phyloP scores from a whole-genome alignment of 2,113 vertebrate genomes.

The Nanorana parkeri region DNA sequence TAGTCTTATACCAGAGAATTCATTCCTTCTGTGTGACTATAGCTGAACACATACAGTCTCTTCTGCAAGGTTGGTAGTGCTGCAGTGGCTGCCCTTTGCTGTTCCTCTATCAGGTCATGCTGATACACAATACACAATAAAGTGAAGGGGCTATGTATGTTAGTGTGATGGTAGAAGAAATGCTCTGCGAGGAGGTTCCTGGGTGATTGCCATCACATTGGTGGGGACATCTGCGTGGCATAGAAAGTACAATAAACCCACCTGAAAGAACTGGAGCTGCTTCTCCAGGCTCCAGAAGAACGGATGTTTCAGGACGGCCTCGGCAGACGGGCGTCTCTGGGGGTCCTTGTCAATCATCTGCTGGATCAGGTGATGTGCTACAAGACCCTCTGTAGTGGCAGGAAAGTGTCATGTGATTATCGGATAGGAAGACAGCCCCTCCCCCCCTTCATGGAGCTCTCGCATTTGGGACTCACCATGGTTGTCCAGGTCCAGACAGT shows the following conservation, averaged over 20 bases:
- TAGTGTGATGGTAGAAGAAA: too few relatives aligned
- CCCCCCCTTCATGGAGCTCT: background rate
- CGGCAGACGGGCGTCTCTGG: slow-evolving; percentile 85
- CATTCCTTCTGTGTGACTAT: too few relatives aligned
- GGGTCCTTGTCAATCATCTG: slow-evolving; percentile 93
- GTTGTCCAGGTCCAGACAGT: slow-evolving; percentile 78
- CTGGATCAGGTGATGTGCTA: slow-evolving; percentile 88
- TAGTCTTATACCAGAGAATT: too few relatives aligned
- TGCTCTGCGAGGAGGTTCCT: too few relatives aligned
- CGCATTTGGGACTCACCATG: slow-evolving; percentile 76
- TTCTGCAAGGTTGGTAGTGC: too few relatives aligned
- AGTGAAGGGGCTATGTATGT: too few relatives aligned
- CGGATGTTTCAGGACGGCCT: slow-evolving; percentile 89
- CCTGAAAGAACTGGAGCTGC: slow-evolving; percentile 98
- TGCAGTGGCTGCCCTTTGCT: too few relatives aligned
- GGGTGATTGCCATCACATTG: too few relatives aligned
- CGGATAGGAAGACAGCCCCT: background rate
- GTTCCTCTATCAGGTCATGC: too few relatives aligned
- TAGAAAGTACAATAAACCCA: slow-evolving; percentile 60
- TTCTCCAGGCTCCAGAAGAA: slow-evolving; percentile 97
- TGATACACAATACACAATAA: too few relatives aligned
- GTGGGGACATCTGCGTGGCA: too few relatives aligned
- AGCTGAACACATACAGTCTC: too few relatives aligned
- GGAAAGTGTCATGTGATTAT: background rate
- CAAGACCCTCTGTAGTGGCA: slow-evolving; percentile 77